A percentile compares a stretch with the other conserved stretches of the same genome.
Evolutionary conservation across 2,888 invertebrate species (phyloP).

Genomic region (Brassicogethes aeneus): DNA sequence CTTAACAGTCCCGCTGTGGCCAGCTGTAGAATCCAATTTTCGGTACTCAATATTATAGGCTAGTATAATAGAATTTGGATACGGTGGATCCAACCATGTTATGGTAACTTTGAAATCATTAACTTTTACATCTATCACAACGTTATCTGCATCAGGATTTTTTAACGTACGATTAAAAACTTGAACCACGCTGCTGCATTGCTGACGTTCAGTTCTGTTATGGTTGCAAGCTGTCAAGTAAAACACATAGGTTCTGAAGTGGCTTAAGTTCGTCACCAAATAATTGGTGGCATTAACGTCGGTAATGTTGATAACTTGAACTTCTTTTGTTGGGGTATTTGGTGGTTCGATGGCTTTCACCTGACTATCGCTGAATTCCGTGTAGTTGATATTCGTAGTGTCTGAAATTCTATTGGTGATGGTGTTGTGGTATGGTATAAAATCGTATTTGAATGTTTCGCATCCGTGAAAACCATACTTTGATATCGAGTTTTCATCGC

Average conservation of each 20-base stretch:
- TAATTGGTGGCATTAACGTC: constrained; percentile 19
- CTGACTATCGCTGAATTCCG: background rate
- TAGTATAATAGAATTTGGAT: constrained; percentile 57
- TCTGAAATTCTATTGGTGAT: background rate
- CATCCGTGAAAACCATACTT: constrained; percentile 18
- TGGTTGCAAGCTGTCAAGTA: constrained; percentile 52
- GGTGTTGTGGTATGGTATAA: background rate
- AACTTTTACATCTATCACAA: constrained; percentile 23
- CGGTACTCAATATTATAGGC: constrained; percentile 52
- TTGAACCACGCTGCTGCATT: constrained; percentile 44
- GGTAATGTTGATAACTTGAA: constrained; percentile 1
- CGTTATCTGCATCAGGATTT: constrained; percentile 37
- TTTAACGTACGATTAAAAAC: constrained; percentile 43
- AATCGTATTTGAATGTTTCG: constrained; percentile 13
- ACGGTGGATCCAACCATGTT: constrained; percentile 51
- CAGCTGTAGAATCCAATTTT: constrained; percentile 32
- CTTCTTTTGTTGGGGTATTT: background rate
- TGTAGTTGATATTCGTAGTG: background rate
- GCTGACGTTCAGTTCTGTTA: constrained; percentile 44
- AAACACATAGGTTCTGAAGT: constrained; percentile 51
- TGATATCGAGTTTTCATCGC: constrained; percentile 16
- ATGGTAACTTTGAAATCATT: constrained; percentile 25
- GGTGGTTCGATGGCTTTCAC: background rate
- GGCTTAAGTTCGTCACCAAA: constrained; percentile 39
- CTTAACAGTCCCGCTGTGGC: constrained; percentile 23